These are phyloP conservation scores for Erethizon dorsatum DNA, from an alignment of 2,797 vertebrate genomes.

Conservation along the genomic window DNA sequence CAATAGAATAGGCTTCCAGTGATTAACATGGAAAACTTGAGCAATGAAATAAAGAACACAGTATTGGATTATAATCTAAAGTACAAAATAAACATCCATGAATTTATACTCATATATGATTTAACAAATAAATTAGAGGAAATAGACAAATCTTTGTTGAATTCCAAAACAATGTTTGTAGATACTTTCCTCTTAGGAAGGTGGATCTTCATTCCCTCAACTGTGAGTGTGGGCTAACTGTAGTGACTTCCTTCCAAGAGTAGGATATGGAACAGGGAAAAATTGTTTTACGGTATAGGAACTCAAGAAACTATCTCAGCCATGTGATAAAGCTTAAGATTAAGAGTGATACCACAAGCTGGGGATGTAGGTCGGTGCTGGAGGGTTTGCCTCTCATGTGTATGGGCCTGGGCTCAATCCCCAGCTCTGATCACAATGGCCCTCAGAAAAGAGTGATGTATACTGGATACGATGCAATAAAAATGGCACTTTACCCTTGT, in stretches of 20 bases:
- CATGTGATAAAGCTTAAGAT: not conserved
- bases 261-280: not conserved
- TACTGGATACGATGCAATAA: not conserved
- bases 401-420: not conserved
- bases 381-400: too few species aligned
- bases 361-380: not conserved
- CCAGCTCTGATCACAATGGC: not conserved
- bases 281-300: not conserved
- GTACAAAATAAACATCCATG: not conserved
- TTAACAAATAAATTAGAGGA: not conserved
- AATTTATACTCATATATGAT: not conserved
- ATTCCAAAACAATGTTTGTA: not conserved
- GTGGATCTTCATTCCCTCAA: not conserved
- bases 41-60: not conserved
- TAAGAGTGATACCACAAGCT: not conserved
- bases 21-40: not conserved
- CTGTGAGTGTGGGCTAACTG: not conserved
- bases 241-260: not conserved
- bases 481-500: not conserved
- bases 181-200: not conserved
- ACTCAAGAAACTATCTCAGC: not conserved
- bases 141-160: not conserved
- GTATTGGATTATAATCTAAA: conserved; percentile 6
- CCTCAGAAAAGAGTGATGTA: too few species aligned
- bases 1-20: not conserved